phyloP scores from a whole-genome alignment of 2,113 vertebrate genomes.

The Eurystomus gularis region DNA sequence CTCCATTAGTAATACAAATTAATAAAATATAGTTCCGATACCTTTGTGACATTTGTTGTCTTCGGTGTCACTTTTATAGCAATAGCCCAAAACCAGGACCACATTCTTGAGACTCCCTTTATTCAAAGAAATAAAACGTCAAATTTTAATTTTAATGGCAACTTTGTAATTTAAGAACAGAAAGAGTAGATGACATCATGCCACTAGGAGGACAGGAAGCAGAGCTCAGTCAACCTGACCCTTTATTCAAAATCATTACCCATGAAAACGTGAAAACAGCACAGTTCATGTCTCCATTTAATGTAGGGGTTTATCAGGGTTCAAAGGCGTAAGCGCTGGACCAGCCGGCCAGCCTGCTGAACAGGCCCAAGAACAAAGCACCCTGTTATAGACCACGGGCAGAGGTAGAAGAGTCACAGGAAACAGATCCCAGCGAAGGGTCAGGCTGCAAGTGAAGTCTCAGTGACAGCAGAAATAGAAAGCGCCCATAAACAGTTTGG shows the following conservation, averaged over 20 bases:
- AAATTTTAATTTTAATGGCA: conserved; percentile 16
- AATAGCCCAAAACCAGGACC: conserved; percentile 86
- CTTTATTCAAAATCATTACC: not conserved
- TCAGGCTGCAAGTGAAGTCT: not conserved
- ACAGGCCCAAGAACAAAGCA: not conserved
- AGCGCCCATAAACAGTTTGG: not conserved
- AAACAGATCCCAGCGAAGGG: not conserved
- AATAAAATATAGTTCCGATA: conserved; percentile 55
- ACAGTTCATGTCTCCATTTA: not conserved
- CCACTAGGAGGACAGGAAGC: not conserved
- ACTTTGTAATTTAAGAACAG: not conserved
- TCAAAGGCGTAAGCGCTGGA: not conserved
- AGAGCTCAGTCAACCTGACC: not conserved
- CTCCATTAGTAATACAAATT: not conserved
- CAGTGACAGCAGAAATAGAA: not conserved
- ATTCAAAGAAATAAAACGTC: conserved; percentile 56
- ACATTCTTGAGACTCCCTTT: conserved; percentile 82
- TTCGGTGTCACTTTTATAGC: conserved; percentile 56
- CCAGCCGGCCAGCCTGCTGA: not conserved
- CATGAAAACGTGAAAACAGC: not conserved
- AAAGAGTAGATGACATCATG: not conserved
- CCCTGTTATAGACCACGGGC: not conserved
- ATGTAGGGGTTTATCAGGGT: not conserved
- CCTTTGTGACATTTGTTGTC: conserved; percentile 72
- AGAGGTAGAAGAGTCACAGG: not conserved